Conservation (phyloP, 2,113 vertebrate species). For the Chamaea fasciata region DNA sequence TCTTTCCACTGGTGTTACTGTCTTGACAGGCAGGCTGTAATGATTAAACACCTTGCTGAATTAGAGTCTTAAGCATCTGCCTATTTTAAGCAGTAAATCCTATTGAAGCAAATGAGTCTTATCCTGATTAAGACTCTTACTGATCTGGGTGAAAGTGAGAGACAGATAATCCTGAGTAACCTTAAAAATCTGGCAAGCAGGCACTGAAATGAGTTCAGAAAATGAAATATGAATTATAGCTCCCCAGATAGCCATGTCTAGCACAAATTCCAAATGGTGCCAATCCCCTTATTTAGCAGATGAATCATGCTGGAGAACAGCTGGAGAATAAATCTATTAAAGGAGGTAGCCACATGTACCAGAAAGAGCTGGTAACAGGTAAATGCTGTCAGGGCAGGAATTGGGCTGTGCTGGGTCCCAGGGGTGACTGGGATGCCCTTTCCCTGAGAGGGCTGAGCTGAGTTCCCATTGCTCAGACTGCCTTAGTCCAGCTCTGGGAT, state of each 20-base stretch:
- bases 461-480: neutral
- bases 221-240: neutral
- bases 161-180: neutral
- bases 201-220: neutral
- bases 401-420: rapidly evolving
- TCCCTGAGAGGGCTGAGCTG: neutral
- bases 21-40: neutral
- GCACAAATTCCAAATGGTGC: neutral
- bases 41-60: neutral
- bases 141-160: conserved; percentile 11
- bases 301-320: neutral
- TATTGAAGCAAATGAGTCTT: conserved; percentile 2
- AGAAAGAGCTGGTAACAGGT: neutral
- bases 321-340: neutral
- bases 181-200: conserved; percentile 3
- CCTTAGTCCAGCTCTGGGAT: neutral
- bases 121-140: neutral
- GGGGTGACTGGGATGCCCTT: neutral
- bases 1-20: neutral
- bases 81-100: conserved; percentile 44
- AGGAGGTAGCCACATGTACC: neutral
- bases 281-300: neutral
- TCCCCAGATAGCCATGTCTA: neutral
- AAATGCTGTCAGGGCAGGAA: neutral
- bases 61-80: conserved; percentile 18